Conservation (phyloP, 2,888 invertebrate genomes). For the Orchestes rusci region DNA sequence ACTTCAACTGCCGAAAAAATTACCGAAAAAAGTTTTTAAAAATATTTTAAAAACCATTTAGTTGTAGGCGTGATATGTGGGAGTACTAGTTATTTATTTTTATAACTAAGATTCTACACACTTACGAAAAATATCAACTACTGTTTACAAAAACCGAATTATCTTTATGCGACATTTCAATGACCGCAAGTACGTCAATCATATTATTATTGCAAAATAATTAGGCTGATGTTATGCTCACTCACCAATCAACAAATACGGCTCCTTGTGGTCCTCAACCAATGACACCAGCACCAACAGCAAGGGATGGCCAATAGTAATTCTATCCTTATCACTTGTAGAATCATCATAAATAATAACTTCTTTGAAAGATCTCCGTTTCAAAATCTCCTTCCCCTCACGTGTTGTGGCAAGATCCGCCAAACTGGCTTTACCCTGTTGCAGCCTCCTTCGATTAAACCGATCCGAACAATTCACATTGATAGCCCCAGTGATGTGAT, state of each 20-base stretch:
- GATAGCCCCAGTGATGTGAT: constrained; percentile 60
- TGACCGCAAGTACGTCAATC: no score
- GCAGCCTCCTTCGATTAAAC: constrained; percentile 58
- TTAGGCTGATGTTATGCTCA: no score
- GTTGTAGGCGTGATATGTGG: neutral
- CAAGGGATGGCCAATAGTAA: constrained; percentile 54
- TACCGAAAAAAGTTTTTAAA: constrained; percentile 13
- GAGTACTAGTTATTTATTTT: constrained; percentile 5
- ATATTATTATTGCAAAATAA: no score
- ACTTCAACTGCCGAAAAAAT: no score
- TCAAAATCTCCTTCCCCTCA: constrained; percentile 56
- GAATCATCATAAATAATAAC: constrained; percentile 65
- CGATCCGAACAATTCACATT: constrained; percentile 66
- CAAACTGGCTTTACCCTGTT: constrained; percentile 58
- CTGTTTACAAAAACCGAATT: no score
- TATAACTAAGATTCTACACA: no score
- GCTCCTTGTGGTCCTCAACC: constrained; percentile 59
- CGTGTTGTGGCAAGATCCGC: constrained; percentile 57
- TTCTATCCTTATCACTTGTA: constrained; percentile 54
- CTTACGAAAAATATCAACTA: no score
- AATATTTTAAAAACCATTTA: constrained; percentile 14
- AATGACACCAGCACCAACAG: constrained; percentile 59
- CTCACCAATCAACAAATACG: constrained; percentile 61
- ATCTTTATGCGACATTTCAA: no score
- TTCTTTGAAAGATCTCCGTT: constrained; percentile 50